Base-by-base conservation (phyloP, 1,140 invertebrate genomes). In the Triops longicaudatus region DNA sequence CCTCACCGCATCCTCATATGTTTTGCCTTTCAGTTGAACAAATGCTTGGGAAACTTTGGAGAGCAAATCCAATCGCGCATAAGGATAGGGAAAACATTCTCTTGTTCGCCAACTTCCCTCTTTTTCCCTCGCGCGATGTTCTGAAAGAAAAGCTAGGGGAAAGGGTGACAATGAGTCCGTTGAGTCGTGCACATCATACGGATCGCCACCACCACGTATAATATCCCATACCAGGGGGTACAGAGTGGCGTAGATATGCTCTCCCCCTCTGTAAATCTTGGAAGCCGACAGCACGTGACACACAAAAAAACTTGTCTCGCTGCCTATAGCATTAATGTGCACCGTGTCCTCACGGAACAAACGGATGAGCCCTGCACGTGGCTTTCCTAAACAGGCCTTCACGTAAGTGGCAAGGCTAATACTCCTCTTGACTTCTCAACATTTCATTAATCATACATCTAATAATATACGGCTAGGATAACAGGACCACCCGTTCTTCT, bases 21-120 rank as follows among this genome's bases (percentile, higher is more conserved):
- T 63, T 63, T 63, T 22, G 50, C 50, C 50, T 63, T 63, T 63
- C 50, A 63, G 50, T 63, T 63, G 50, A 63, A 63, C 50, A 63
- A 63, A 63, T 63, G 50, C 50, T 22, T 22, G 50, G 50, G 22
- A 63, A 63, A 63, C 50, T 63, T 63, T 63, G 14, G 50, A 63
- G 50, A 63, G 50, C 50, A 63, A 63, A 63, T 63, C 50, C 50
- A 63, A 63, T 63, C 50, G 50, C 50, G 50, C 50, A 63, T 63
- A 63, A 63, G 50, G 50, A 63, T 22, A 63, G 50, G 50, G 50
- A 63, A 63, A 63, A 63, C 50, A 63, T 63, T 63, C 50, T 63
- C 50, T 63, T 63, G 50, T 63, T 22, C 50, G 50, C 50, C 5
- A 9, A 37, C 31, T 7, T 37, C 31, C 31, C 31, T 37, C 31